These are phyloP conservation scores for Siderastrea siderea DNA, from an alignment of 92 coral and sea anemone species.

Conservation along the genomic window DNA sequence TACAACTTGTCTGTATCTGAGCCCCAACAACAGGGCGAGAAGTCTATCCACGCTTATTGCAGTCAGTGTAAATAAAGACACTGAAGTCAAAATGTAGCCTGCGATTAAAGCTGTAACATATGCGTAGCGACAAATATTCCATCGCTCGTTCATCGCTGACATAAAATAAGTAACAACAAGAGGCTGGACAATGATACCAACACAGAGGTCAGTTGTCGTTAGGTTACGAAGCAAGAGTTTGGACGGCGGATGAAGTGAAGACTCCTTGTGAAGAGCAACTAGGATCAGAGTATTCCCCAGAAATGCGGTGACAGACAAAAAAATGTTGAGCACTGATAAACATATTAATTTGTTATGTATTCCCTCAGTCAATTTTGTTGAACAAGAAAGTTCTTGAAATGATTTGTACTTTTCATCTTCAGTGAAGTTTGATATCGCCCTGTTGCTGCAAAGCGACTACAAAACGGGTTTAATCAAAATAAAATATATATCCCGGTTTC, in stretches of 20 bases:
- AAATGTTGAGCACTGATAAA: neutral
- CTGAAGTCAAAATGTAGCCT: neutral
- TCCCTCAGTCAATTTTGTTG: no score
- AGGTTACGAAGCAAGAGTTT: neutral
- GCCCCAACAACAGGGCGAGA: neutral
- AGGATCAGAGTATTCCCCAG: neutral
- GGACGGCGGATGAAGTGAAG: neutral
- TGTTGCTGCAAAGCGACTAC: no score
- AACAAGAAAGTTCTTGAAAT: no score
- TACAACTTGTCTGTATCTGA: conserved; percentile 15
- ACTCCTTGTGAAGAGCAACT: neutral
- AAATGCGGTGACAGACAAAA: no score
- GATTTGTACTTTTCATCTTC: no score
- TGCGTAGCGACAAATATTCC: no score
- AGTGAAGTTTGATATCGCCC: no score
- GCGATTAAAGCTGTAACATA: no score
- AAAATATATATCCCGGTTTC: no score
- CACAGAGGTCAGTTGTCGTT: no score
- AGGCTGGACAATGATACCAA: neutral
- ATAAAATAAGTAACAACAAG: neutral
- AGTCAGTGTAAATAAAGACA: conserved; percentile 9
- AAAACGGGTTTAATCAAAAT: no score
- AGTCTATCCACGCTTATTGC: conserved; percentile 29
- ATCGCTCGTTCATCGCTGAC: neutral
- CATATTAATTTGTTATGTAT: neutral